Conservation (phyloP, 2,797 vertebrate species). For the Phoxinus dragarum region DNA sequence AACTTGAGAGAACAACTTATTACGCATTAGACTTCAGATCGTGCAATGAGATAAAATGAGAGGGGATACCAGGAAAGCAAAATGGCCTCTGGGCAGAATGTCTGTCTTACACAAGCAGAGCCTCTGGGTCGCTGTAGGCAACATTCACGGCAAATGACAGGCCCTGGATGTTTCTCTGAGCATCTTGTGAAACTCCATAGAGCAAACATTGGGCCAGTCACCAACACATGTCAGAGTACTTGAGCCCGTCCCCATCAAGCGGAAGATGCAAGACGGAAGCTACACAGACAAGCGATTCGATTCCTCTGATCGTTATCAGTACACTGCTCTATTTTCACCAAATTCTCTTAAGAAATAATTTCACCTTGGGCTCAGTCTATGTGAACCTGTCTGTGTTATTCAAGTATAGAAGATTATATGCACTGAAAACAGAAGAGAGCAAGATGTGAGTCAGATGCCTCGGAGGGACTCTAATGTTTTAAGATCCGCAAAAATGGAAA, state of each 20-base stretch:
- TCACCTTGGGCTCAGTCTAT: constrained; percentile 58
- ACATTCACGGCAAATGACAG: constrained; percentile 81
- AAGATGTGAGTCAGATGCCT: constrained; percentile 46
- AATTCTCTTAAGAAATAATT: constrained; percentile 50
- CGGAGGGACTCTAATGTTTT: constrained; percentile 37
- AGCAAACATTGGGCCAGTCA: constrained; percentile 69
- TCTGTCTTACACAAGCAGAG: constrained; percentile 83
- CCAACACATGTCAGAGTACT: constrained; percentile 69
- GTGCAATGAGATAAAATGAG: constrained; percentile 66
- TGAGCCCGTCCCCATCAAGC: constrained; percentile 44
- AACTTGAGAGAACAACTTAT: constrained; percentile 55
- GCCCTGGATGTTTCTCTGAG: constrained; percentile 72
- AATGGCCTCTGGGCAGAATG: constrained; percentile 79
- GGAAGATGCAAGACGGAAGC: constrained; percentile 47
- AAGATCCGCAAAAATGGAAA: constrained; percentile 49
- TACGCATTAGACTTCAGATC: constrained; percentile 68
- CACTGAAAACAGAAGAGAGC: constrained; percentile 27
- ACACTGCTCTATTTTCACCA: constrained; percentile 49
- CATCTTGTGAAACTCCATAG: constrained; percentile 65
- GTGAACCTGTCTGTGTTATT: constrained; percentile 49
- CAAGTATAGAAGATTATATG: constrained; percentile 44
- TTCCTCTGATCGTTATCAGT: constrained; percentile 57
- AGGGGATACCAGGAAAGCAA: constrained; percentile 65
- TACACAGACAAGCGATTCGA: constrained; percentile 36
- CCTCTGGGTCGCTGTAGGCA: constrained; percentile 82